A percentile compares a stretch with the other conserved stretches of the same genome.
Conservation (phyloP, 1,140 invertebrate species). For the Drosophila ambigua region DNA sequence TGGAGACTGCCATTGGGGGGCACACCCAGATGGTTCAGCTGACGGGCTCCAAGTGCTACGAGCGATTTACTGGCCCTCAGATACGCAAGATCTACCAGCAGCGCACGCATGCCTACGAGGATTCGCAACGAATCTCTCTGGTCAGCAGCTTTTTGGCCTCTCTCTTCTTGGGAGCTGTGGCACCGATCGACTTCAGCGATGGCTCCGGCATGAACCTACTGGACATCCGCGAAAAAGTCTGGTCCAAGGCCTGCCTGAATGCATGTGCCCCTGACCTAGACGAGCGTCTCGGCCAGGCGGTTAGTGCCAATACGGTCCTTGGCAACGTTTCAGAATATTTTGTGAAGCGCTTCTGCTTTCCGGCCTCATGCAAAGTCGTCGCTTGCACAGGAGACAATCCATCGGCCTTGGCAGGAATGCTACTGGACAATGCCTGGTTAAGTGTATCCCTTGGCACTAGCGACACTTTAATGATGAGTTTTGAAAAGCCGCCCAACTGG, state of each 20-base stretch:
- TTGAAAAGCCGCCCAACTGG: constrained; percentile 87
- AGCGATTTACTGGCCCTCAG: constrained; percentile 96
- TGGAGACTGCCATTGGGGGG: constrained; percentile 93
- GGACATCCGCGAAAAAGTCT: constrained; percentile 91
- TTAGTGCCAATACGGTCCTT: constrained; percentile 88
- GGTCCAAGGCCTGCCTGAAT: constrained; percentile 91
- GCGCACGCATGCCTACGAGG: constrained; percentile 90
- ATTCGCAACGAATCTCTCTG: constrained; percentile 95
- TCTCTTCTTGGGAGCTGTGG: constrained; percentile 94
- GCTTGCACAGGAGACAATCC: constrained; percentile 98
- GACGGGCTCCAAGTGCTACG: constrained; percentile 96
- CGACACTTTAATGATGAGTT: constrained; percentile 94
- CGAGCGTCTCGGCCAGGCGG: constrained; percentile 89
- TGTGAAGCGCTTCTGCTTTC: constrained; percentile 93
- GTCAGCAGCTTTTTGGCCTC: constrained; percentile 96
- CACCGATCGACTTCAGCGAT: constrained; percentile 95
- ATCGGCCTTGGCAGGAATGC: constrained; percentile 93
- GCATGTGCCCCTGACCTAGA: constrained; percentile 89
- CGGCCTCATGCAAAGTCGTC: constrained; percentile 90
- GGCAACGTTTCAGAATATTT: constrained; percentile 92
- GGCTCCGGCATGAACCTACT: constrained; percentile 98
- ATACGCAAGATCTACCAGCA: constrained; percentile 94
- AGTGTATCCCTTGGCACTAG: constrained; percentile 96
- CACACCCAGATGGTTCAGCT: constrained; percentile 91
- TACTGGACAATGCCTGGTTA: constrained; percentile 91